These are phyloP conservation scores for Eulemur rubriventer DNA, from an alignment of 2,797 vertebrate genomes.

Conservation along the genomic window DNA sequence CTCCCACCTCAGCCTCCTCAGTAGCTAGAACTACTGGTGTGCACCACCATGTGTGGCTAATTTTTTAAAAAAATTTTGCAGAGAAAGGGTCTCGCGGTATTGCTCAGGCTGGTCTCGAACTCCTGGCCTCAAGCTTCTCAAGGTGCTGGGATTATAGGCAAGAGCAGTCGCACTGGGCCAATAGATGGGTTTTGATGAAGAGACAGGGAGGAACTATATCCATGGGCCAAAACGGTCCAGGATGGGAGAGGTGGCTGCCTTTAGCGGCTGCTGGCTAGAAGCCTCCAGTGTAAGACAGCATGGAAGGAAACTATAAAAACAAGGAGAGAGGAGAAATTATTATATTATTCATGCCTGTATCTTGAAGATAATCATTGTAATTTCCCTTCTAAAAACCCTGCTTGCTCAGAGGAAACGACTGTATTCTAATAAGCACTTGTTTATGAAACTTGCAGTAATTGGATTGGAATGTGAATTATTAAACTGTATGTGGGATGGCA, in stretches of 20 bases:
- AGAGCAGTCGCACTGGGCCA: fast-evolving
- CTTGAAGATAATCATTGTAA: constrained; percentile 80
- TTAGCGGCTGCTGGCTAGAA: neutral
- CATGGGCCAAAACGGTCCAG: neutral
- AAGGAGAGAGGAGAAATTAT: neutral
- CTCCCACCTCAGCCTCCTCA: neutral
- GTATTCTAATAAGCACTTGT: constrained; percentile 84
- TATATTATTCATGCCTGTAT: constrained; percentile 77
- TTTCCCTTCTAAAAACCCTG: constrained; percentile 75
- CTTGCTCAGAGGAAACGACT: constrained; percentile 70
- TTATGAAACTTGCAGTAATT: constrained; percentile 88
- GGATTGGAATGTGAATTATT: constrained; percentile 83
- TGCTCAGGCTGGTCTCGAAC: neutral
- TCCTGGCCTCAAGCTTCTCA: neutral
- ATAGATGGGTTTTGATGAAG: neutral
- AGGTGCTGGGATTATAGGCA: neutral
- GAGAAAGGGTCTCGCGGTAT: neutral
- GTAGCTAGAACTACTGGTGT: neutral
- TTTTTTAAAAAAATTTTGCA: neutral
- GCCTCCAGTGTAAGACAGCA: neutral
- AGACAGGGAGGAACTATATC: neutral
- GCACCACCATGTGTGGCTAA: neutral
- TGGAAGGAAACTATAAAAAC: constrained; percentile 22
- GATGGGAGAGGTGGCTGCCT: neutral
- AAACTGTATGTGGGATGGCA: constrained; percentile 67